Percentiles rank a stretch among this genome's conserved stretches.
These are phyloP conservation scores for Potamilus streckersoni DNA, from an alignment of 1,140 invertebrate genomes.

Conservation along the genomic window DNA sequence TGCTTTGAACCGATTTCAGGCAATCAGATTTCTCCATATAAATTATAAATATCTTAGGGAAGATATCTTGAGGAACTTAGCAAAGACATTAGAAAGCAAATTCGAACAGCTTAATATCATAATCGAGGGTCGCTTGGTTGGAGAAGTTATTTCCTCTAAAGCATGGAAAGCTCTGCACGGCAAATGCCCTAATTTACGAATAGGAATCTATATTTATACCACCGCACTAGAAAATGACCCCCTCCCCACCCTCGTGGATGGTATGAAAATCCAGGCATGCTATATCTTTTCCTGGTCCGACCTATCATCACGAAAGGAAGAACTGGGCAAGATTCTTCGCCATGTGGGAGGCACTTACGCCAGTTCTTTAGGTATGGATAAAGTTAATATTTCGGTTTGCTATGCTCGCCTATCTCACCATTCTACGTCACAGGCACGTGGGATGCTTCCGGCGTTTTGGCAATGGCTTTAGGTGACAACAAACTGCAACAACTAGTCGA, in stretches of 20 bases:
- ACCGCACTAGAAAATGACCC: slow-evolving; percentile 31
- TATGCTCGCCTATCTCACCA: neutral
- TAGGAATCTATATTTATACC: slow-evolving; percentile 35
- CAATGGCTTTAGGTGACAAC: too few relatives aligned
- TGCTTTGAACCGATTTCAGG: slow-evolving; percentile 32
- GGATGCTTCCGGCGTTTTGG: too few relatives aligned
- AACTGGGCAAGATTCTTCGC: slow-evolving; percentile 21
- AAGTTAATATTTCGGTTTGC: neutral
- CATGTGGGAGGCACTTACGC: slow-evolving; percentile 30
- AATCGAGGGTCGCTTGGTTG: slow-evolving; percentile 29
- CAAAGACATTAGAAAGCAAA: slow-evolving; percentile 8
- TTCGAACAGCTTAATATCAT: slow-evolving; percentile 35
- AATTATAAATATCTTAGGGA: slow-evolving; percentile 39
- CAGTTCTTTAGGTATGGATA: slow-evolving; percentile 23
- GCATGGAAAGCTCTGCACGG: slow-evolving; percentile 30
- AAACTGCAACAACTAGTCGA: too few relatives aligned
- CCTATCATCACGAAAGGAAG: slow-evolving; percentile 7
- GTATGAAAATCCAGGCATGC: slow-evolving; percentile 30
- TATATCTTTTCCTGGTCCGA: slow-evolving; percentile 36
- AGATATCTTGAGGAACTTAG: slow-evolving; percentile 28
- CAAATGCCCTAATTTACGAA: slow-evolving; percentile 18
- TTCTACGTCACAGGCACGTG: too few relatives aligned
- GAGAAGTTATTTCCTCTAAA: slow-evolving; percentile 25
- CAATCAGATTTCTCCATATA: slow-evolving; percentile 27
- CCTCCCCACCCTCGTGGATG: slow-evolving; percentile 22